Evolutionary conservation across 2,888 invertebrate species (phyloP).

Genomic region (Halocaridina rubra): DNA sequence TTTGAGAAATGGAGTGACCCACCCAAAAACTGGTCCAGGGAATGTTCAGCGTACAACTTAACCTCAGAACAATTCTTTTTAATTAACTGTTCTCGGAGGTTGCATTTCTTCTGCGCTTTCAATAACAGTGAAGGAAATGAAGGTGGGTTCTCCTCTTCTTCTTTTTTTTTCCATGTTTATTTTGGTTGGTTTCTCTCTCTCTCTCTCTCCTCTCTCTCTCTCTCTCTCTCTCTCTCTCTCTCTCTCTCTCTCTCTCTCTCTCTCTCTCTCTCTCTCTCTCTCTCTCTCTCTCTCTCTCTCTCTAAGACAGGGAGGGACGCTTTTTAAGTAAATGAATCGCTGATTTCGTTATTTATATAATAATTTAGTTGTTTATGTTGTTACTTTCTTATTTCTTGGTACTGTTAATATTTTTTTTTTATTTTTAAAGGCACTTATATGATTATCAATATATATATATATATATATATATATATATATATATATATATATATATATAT

Average conservation of each 20-base stretch:
- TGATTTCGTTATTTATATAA: no score
- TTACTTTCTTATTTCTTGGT: no score
- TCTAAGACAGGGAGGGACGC: no score
- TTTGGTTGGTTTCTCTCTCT: neutral
- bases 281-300: no score
- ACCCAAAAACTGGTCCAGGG: neutral
- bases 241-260: slow-evolving; percentile 13
- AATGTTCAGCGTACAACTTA: neutral
- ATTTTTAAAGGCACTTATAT: no score
- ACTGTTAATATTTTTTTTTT: no score
- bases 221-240: neutral
- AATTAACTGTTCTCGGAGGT: neutral
- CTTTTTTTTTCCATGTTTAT: neutral
- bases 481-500: no score
- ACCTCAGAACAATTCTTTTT: neutral
- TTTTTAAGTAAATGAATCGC: no score
- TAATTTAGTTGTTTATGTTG: no score
- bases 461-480: neutral
- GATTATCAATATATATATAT: no score
- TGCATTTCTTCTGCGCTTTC: neutral
- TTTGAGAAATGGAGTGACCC: neutral
- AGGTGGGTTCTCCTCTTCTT: neutral
- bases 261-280: neutral
- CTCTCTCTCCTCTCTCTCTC: neutral
- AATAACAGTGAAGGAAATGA: neutral